These are phyloP conservation scores for Magallana gigas DNA, from an alignment of 1,140 invertebrate genomes.

Conservation along the genomic window DNA sequence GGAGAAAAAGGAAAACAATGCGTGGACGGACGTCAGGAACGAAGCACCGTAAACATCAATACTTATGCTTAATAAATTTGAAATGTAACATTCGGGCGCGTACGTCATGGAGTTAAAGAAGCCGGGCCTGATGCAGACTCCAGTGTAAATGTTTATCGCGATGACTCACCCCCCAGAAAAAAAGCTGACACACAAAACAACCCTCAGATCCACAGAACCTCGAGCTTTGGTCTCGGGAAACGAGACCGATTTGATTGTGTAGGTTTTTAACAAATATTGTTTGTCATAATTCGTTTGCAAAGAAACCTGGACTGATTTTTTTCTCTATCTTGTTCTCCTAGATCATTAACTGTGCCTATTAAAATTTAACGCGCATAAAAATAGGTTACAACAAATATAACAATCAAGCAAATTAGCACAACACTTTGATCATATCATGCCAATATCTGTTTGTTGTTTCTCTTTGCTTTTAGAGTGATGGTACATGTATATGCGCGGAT, in stretches of 20 bases:
- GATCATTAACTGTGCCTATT: background rate
- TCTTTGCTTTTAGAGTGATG: no score
- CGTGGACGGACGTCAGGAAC: slow-evolving; percentile 1
- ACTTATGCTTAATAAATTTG: slow-evolving; percentile 37
- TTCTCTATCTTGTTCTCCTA: no score
- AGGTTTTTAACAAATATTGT: no score
- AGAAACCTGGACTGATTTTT: no score
- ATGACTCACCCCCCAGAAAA: background rate
- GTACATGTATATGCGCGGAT: no score
- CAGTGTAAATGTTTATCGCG: slow-evolving; percentile 17
- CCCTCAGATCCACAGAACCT: no score
- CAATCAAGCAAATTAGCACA: no score
- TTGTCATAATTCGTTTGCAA: no score
- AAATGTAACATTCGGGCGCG: slow-evolving; percentile 29
- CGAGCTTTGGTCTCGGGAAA: no score
- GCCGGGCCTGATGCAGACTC: background rate
- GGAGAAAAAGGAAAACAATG: background rate
- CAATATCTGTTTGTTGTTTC: no score
- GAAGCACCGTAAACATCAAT: background rate
- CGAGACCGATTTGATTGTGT: no score
- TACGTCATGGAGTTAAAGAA: slow-evolving; percentile 17
- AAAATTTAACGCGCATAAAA: background rate
- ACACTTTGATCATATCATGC: no score
- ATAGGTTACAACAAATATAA: background rate
- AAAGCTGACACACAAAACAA: background rate